These are phyloP conservation scores for Sphyrna mokarran DNA, from an alignment of 2,113 vertebrate species.

Conservation along the genomic window DNA sequence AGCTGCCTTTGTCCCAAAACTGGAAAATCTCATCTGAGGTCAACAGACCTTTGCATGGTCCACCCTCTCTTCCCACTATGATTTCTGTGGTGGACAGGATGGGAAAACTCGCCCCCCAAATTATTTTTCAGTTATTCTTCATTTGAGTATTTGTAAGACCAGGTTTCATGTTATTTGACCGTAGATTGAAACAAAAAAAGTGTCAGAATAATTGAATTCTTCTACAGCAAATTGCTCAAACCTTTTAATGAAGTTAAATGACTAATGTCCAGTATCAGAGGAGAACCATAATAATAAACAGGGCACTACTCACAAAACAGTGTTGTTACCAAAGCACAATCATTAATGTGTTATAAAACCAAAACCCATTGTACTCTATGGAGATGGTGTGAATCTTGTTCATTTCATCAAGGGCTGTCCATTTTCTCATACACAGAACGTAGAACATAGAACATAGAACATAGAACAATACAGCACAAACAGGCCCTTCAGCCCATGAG, in stretches of 20 bases:
- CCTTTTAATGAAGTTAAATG: background rate
- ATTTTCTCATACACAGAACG: conserved; percentile 13
- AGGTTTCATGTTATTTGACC: background rate
- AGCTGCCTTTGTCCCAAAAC: too few relatives aligned
- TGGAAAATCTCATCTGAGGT: too few relatives aligned
- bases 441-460: too few relatives aligned
- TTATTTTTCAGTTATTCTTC: background rate
- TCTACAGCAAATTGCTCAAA: background rate
- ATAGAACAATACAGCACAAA: too few relatives aligned
- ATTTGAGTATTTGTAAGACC: background rate
- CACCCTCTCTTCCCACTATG: too few relatives aligned
- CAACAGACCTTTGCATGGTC: too few relatives aligned
- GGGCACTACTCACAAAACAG: background rate
- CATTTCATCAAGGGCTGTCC: background rate
- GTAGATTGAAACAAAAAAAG: background rate
- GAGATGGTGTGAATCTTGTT: background rate
- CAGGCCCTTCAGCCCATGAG: too few relatives aligned
- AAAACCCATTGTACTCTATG: background rate
- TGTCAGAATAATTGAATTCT: background rate
- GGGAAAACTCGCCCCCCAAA: too few relatives aligned
- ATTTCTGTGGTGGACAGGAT: too few relatives aligned
- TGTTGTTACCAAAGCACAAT: background rate
- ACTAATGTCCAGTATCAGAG: background rate
- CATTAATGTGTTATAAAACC: background rate
- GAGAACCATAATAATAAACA: background rate